Evolutionary conservation across 2,888 invertebrate species (phyloP).

Genomic region (Trissonchulus sp.): DNA sequence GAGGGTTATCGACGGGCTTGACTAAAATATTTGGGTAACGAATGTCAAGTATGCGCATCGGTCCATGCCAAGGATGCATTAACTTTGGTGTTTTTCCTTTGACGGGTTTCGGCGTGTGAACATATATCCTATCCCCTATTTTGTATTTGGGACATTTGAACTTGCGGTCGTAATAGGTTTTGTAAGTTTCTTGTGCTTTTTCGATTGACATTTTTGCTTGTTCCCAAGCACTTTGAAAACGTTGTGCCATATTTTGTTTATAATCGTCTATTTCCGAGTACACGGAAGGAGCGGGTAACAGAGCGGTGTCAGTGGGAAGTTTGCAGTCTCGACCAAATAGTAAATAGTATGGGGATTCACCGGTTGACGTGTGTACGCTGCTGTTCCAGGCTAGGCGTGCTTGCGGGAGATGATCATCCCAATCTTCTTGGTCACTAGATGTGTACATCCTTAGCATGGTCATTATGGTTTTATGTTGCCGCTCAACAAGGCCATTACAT

Average conservation of each 20-base stretch:
- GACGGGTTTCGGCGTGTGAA: no score
- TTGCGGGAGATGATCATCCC: no score
- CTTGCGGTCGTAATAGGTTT: no score
- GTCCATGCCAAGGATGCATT: not conserved
- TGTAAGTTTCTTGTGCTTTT: not conserved
- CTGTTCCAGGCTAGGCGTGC: no score
- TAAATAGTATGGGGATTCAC: no score
- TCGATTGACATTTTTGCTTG: not conserved
- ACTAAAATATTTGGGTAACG: not conserved
- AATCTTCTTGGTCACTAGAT: constrained; percentile 6
- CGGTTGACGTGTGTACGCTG: no score
- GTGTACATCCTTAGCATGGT: not conserved
- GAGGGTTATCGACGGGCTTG: not conserved
- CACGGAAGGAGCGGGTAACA: not conserved
- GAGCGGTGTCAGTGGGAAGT: not conserved
- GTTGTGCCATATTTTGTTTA: not conserved
- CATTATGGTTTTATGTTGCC: not conserved
- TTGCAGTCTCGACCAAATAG: not conserved
- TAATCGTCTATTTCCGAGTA: constrained; percentile 3
- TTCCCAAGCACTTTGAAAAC: not conserved
- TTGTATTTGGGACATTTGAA: no score
- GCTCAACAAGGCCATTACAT: constrained; percentile 23
- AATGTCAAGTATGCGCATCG: not conserved
- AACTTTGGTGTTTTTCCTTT: no score
- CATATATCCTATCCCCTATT: no score